Evolutionary conservation across 2,888 invertebrate species (phyloP).

Genomic region (Amphimallon solstitiale): DNA sequence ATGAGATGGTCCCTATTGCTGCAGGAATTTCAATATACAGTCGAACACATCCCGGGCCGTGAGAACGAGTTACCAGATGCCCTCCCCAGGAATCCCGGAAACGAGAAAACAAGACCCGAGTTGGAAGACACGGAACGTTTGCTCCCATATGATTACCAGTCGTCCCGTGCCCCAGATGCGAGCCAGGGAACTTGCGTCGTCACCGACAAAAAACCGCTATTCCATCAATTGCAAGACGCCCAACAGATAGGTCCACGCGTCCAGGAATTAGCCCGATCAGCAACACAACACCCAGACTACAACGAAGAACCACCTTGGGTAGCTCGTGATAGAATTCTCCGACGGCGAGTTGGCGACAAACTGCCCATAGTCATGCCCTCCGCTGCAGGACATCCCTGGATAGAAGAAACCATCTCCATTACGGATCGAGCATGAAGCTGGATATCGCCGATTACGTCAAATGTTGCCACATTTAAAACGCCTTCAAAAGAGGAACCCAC

Average conservation of each 20-base stretch:
- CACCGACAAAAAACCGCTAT: neutral
- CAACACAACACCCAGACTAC: neutral
- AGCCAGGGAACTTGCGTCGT: neutral
- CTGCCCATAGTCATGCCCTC: neutral
- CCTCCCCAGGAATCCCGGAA: too few relatives aligned
- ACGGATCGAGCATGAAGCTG: too few relatives aligned
- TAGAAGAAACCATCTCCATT: too few relatives aligned
- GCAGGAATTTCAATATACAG: too few relatives aligned
- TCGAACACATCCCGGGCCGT: conserved; percentile 41
- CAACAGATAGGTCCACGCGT: too few relatives aligned
- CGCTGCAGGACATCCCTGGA: neutral
- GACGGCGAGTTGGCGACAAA: neutral
- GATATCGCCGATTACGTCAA: too few relatives aligned
- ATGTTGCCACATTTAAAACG: too few relatives aligned
- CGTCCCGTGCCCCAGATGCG: neutral
- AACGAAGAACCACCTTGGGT: neutral
- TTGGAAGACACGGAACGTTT: too few relatives aligned
- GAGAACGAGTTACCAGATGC: conserved; percentile 43
- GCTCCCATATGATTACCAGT: conserved; percentile 40
- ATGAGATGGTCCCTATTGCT: too few relatives aligned
- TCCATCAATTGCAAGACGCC: neutral
- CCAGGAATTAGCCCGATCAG: neutral
- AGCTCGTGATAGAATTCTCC: neutral
- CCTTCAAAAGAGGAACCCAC: too few relatives aligned
- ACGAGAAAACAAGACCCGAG: too few relatives aligned